Base-by-base conservation (phyloP, 2,888 invertebrate species). In the Drosophila emarginata region DNA sequence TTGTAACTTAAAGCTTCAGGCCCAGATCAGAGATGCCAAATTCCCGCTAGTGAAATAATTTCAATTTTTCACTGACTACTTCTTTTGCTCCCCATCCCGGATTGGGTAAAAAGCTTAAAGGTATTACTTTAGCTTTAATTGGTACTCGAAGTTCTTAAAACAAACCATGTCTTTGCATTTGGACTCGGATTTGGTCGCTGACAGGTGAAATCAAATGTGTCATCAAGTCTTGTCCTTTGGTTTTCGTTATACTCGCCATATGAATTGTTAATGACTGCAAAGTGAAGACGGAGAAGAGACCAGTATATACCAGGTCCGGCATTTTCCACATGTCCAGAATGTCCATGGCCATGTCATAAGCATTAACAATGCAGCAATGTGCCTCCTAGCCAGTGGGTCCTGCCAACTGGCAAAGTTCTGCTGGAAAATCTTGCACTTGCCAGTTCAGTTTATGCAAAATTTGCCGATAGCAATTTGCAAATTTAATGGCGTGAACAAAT, bases 401-500 rank as follows among this genome's bases (percentile, higher is more conserved):
- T 51, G 26, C 54, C 32, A 32, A 28, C 53, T 45, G 45, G 45
- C 37, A 37, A 63, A 64, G 67, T 56, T 74, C 62, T 72, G 74
- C 68, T 74, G 87, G 79, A 82, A 74, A 86, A 77, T 88, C 76
- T 79, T 88, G 69, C 73, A 72, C 67, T 84, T 45, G 45, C 45
- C 45, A 45, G 45, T 45, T 77, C 78, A 89, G 79, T 86, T 88
- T 90, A 90, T 90, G 90, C 90, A 90, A 90, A 90, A 82, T 89
- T 45, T 87, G 87, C 87, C 89, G 90, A 90, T 90, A 90, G 89
- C 90, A 90, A 90, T 90, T 90, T 90, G 90, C 90, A 90, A 87
- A 90, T 90, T 90, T 90, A 90, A 90, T 90, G 90, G 88, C 88
- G 90, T 90, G 90, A 90, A 90, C 90, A 90, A 90, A 90, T 90